Percentiles rank a stretch among this genome's conserved stretches.
These are phyloP conservation scores for Phenganax subtilis DNA, from an alignment of 92 coral and sea anemone species.

Conservation along the genomic window DNA sequence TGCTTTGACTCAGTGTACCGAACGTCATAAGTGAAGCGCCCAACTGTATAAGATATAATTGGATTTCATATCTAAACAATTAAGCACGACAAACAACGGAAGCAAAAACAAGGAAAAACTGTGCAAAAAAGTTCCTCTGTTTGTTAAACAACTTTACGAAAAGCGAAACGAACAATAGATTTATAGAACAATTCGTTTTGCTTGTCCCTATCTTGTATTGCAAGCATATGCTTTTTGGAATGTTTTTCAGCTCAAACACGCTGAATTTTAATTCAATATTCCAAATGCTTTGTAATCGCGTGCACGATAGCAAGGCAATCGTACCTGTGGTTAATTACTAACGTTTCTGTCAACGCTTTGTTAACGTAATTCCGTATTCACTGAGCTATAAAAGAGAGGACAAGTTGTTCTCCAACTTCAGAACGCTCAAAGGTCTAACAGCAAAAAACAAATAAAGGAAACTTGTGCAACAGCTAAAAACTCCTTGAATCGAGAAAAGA, in stretches of 20 bases:
- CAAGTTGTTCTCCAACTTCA: background rate
- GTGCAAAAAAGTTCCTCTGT: too few relatives aligned
- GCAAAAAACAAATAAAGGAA: background rate
- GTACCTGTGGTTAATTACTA: conserved; percentile 12
- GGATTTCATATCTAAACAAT: too few relatives aligned
- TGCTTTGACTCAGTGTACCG: too few relatives aligned
- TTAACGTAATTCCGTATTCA: background rate
- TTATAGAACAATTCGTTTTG: too few relatives aligned
- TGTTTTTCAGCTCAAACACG: background rate
- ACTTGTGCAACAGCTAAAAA: background rate
- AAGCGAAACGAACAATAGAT: too few relatives aligned
- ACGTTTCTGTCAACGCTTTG: background rate
- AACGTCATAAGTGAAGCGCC: too few relatives aligned
- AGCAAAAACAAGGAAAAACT: too few relatives aligned
- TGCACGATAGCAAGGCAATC: background rate
- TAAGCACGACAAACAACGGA: too few relatives aligned
- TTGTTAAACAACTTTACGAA: too few relatives aligned
- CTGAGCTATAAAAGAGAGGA: background rate
- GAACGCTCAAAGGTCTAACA: too few relatives aligned
- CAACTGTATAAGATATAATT: too few relatives aligned
- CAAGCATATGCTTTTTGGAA: conserved; percentile 10
- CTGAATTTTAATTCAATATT: conserved; percentile 35
- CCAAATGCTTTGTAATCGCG: conserved; percentile 15
- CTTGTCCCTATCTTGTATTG: too few relatives aligned
- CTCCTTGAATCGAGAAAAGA: background rate